These are phyloP conservation scores for Drosophila formosana DNA, from an alignment of 2,888 invertebrate species.

Conservation along the genomic window DNA sequence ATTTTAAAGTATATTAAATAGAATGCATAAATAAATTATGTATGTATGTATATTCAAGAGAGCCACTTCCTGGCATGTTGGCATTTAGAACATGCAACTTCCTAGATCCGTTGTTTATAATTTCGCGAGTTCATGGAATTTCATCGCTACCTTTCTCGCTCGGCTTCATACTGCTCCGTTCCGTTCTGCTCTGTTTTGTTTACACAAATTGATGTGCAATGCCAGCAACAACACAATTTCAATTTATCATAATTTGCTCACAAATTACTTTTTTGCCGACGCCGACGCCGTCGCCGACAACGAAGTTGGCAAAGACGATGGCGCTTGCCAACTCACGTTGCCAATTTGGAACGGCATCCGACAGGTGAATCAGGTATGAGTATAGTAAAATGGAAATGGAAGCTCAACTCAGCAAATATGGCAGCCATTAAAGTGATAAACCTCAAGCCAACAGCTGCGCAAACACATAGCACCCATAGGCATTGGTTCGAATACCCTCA, in stretches of 20 bases:
- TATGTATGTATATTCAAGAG: not conserved
- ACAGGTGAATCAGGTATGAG: slow-evolving; percentile 25
- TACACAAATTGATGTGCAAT: slow-evolving; percentile 50
- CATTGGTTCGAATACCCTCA: slow-evolving; percentile 23
- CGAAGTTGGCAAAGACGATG: not conserved
- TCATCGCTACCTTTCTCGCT: slow-evolving; percentile 1
- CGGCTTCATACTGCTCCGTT: not conserved
- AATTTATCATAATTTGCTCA: slow-evolving; percentile 77
- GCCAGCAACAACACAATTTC: slow-evolving; percentile 51
- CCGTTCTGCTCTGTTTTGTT: slow-evolving; percentile 3
- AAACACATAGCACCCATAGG: slow-evolving; percentile 50
- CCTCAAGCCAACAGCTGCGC: slow-evolving; percentile 54
- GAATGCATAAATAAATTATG: slow-evolving; percentile 24
- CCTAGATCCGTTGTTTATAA: slow-evolving; percentile 24
- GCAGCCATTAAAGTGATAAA: slow-evolving; percentile 78
- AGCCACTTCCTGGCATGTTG: not conserved
- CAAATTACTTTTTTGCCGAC: slow-evolving; percentile 69
- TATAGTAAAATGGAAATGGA: slow-evolving; percentile 41
- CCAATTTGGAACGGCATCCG: slow-evolving; percentile 56
- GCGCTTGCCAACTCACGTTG: slow-evolving; percentile 68
- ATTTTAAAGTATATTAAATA: slow-evolving; percentile 14
- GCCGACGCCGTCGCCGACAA: not conserved
- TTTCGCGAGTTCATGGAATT: slow-evolving; percentile 11
- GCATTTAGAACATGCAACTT: slow-evolving; percentile 5
- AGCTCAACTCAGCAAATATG: slow-evolving; percentile 65